Conservation (phyloP, 1,140 invertebrate species). For the Drosophila azteca region DNA sequence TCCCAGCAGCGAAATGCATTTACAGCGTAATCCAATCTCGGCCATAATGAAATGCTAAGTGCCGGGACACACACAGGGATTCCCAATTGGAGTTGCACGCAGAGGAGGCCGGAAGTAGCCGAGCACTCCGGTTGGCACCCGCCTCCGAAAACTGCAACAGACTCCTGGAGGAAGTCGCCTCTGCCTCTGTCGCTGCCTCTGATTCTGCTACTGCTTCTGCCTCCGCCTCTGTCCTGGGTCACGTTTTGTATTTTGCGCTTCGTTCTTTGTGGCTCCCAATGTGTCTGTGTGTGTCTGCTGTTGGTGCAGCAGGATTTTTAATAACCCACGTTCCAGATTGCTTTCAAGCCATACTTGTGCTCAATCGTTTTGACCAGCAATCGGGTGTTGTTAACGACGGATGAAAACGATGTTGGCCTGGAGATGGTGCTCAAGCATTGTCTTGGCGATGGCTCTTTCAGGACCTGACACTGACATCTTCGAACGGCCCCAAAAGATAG, state of each 20-base stretch:
- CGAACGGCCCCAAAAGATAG: background rate
- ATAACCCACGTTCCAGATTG: conserved; percentile 37
- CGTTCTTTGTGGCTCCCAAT: background rate
- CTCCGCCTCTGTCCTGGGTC: conserved; percentile 13
- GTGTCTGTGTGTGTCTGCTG: background rate
- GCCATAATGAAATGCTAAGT: conserved; percentile 64
- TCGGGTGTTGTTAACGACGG: conserved; percentile 15
- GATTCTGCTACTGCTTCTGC: background rate
- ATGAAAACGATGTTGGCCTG: conserved; percentile 22
- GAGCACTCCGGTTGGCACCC: conserved; percentile 25
- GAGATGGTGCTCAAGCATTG: background rate
- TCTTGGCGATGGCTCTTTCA: conserved; percentile 6
- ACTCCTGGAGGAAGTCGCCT: conserved; percentile 7
- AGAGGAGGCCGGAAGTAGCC: conserved; percentile 31
- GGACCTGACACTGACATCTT: conserved; percentile 39
- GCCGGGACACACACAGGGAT: conserved; percentile 34
- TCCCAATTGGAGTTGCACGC: conserved; percentile 17
- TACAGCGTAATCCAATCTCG: conserved; percentile 60
- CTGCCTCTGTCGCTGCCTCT: conserved; percentile 8
- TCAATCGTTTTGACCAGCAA: conserved; percentile 28
- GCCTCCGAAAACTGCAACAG: conserved; percentile 51
- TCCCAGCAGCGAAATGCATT: conserved; percentile 59
- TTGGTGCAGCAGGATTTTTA: conserved; percentile 33
- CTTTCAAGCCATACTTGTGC: conserved; percentile 12
- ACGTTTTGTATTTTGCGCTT: conserved; percentile 40